Conservation (phyloP, 2,797 vertebrate species). For the Monodelphis domestica region DNA sequence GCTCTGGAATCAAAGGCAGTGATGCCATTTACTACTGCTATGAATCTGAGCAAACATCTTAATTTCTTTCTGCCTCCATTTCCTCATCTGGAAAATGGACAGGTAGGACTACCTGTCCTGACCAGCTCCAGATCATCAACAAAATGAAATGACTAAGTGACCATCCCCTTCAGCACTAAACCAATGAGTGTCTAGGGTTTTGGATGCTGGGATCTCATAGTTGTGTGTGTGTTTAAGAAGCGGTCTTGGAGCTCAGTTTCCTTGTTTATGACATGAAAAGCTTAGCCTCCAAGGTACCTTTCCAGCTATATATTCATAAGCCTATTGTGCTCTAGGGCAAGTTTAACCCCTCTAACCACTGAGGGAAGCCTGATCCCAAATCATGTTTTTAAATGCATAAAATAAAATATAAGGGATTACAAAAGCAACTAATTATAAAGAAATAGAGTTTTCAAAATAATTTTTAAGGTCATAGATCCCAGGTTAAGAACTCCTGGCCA, state of each 20-base stretch:
- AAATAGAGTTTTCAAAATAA: not conserved
- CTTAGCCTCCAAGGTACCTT: not conserved
- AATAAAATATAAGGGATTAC: not conserved
- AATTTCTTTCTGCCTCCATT: not conserved
- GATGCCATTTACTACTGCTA: not conserved
- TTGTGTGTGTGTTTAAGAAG: not conserved
- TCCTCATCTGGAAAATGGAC: not conserved
- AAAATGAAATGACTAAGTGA: not conserved
- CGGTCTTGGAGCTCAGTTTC: not conserved
- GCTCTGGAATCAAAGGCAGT: not conserved
- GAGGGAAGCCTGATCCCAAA: not conserved
- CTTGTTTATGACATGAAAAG: not conserved
- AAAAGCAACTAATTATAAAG: not conserved
- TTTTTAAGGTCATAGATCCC: not conserved
- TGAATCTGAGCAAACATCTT: not conserved
- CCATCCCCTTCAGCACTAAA: not conserved
- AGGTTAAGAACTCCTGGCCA: not conserved
- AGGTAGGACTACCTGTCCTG: not conserved
- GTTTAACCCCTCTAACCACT: not conserved
- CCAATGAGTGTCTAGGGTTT: not conserved
- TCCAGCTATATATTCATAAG: not conserved
- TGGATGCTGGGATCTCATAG: not conserved
- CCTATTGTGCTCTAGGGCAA: not conserved
- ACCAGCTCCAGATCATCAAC: not conserved
- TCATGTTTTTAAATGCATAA: not conserved